These are phyloP conservation scores for Eulithis testata DNA, from an alignment of 2,888 invertebrate genomes.

Conservation along the genomic window DNA sequence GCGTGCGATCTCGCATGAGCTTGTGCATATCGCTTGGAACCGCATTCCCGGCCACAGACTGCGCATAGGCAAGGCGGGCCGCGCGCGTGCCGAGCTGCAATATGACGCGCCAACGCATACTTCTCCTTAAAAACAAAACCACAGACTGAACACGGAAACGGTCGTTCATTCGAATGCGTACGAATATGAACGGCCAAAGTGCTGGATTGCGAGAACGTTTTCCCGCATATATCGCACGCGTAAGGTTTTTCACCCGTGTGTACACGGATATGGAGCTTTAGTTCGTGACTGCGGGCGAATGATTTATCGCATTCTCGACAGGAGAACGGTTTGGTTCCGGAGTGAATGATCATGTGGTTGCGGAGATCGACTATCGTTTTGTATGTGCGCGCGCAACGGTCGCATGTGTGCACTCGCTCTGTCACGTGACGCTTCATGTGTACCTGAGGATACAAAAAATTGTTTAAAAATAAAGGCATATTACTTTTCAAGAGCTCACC, in stretches of 20 bases:
- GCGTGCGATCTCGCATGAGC: background rate
- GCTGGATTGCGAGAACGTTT: conserved; percentile 7
- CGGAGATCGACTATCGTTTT: background rate
- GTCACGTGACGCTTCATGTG: background rate
- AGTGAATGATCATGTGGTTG: conserved; percentile 1
- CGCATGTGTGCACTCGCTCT: conserved; percentile 3
- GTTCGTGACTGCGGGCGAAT: conserved; percentile 1
- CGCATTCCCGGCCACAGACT: background rate
- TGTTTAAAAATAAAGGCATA: no score
- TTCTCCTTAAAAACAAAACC: conserved; percentile 8
- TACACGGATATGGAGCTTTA: background rate
- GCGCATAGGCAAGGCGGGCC: background rate
- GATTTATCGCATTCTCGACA: background rate
- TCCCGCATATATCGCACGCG: conserved; percentile 6
- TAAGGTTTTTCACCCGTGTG: conserved; percentile 12
- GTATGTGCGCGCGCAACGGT: conserved; percentile 2
- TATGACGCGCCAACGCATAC: conserved; percentile 3
- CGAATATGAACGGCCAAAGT: background rate
- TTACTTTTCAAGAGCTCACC: no score
- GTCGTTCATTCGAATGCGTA: conserved; percentile 10
- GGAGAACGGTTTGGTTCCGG: background rate
- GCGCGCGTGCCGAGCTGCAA: background rate
- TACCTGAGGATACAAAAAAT: background rate
- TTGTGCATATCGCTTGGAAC: background rate
- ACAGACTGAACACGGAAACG: conserved; percentile 1